phyloP scores from a whole-genome alignment of 2,113 vertebrate genomes.

The Oryzias javanicus region DNA sequence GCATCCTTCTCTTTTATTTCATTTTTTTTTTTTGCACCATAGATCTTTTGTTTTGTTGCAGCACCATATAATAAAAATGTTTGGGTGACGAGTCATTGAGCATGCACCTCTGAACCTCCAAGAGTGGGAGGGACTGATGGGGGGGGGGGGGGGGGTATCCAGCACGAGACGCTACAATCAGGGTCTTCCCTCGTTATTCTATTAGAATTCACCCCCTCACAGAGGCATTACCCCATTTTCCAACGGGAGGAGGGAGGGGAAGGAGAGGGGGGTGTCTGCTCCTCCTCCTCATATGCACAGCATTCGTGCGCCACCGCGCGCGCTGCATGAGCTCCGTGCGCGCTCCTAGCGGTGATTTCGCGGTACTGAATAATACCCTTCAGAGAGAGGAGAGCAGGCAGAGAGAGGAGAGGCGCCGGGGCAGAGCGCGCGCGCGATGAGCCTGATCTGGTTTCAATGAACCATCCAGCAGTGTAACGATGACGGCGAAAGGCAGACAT shows the following conservation, averaged over 20 bases:
- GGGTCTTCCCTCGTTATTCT: constrained; percentile 71
- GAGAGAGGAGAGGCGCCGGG: constrained; percentile 43
- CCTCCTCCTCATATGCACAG: constrained; percentile 37
- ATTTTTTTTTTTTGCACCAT: constrained; percentile 27
- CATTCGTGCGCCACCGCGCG: constrained; percentile 60
- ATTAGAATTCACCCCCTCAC: constrained; percentile 68
- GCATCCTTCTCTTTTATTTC: constrained; percentile 27
- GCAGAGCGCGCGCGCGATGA: constrained; percentile 61
- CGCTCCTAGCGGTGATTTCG: constrained; percentile 71
- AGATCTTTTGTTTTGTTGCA: background rate
- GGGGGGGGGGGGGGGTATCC: constrained; percentile 28
- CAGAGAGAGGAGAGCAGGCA: constrained; percentile 45
- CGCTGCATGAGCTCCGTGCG: constrained; percentile 62
- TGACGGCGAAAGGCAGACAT: constrained; percentile 84
- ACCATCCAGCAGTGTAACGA: constrained; percentile 76
- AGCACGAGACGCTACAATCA: constrained; percentile 54
- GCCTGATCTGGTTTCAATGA: constrained; percentile 78
- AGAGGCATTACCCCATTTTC: constrained; percentile 64
- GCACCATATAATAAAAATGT: constrained; percentile 44
- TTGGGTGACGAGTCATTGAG: constrained; percentile 42
- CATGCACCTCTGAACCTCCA: constrained; percentile 47
- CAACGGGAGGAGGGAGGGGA: constrained; percentile 3
- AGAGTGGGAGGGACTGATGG: constrained; percentile 28
- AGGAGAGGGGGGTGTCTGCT: constrained; percentile 45
- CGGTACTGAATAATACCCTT: constrained; percentile 69